Base-by-base conservation (phyloP, 1,140 invertebrate genomes). In the Bombus polaris region DNA sequence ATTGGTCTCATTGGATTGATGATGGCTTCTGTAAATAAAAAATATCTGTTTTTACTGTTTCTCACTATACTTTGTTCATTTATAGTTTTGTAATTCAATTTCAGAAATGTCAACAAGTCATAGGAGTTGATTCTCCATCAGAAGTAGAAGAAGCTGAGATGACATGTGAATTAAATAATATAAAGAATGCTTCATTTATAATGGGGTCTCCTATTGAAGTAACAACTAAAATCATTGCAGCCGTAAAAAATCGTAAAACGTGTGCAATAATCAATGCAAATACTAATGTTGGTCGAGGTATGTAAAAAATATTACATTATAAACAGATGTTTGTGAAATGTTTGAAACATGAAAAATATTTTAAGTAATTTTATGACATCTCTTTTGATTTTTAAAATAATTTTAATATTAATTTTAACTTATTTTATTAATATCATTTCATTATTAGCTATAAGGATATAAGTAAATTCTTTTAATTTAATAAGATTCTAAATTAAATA, bases 111-210 rank as follows among this genome's bases (percentile, higher is more conserved):
- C 89, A 92, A 74, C 91, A 94, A 91, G 92, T 95, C 6, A 94
- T 95, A 79, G 95, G 95, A 42, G 71, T 95, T 10, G 95, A 95
- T 89, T 88, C 92, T 32, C 89, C 92, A n/a, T 93, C 93, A 32
- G 94, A 95, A 91, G 87, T 95, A 13, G 93, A 94, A 88, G 94
- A 95, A 91, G 95, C 94, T 35, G 93, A 95, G 91, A 91, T 93
- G 82, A 93, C 93, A 5, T 93, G 92, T 35, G 93, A 95, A 86
- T 89, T 95, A 28, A 95, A 95, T 89, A 92, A 90, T 32, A 93
- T 95, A 39, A 94, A 94, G 89, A 95, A 95, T 88, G 93, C 93
- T 28, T 92, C 94, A 0, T 95, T 95, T 73, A 87, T 95, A 15
- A 93, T 91, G 62, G 94, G 95, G 62, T 89, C 94, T 68, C 88